Base-by-base conservation (phyloP, 2,888 invertebrate genomes). In the Cryptocheilus praepositus region DNA sequence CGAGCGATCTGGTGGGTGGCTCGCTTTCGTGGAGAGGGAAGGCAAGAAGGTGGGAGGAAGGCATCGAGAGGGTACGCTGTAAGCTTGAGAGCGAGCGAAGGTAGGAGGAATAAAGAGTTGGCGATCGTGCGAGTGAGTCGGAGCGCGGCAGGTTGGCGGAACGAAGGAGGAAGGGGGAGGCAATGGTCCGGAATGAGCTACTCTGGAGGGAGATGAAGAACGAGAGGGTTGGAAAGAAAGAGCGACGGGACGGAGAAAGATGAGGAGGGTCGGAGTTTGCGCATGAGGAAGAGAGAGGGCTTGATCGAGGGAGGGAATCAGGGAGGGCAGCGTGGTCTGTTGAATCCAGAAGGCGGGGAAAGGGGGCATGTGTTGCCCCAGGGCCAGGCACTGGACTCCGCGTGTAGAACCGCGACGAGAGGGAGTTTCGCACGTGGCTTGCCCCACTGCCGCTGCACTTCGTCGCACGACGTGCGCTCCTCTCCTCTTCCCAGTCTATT, bases 341-440 rank as follows among this genome's bases (percentile, higher is more conserved):
- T 61, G 54, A 52, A 69, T 67, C 67, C 66, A 61, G 52, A 49
- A 64, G 54, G 70, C 67, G 72, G 69, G 79, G 62, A 72, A 79
- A 76, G 70, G 66, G 71, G 67, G 59, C 63, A 57, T 16, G 54
- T 18, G 68, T 62, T 71, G 63, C 74, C 74, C 63, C 68, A 61
- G 71, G 71, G 74, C 64, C 70, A 77, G 67, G 64, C 64, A 63
- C 66, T 65, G 64, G 64, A 71, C 66, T 70, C 66, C 77, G n/a
- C n/a, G 52, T 59, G 57, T 54, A 53, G 58, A 4, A 7, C 8
- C 13, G 25, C 54, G 51, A 44, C 59, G 58, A 70, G 67, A 61
- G 74, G 74, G 77, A 77, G 72, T 71, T 36, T 74, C 64, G 70
- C 77, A 77, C 74, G 74, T 77, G 74, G 76, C 65, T 54, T 67